phyloP scores from a whole-genome alignment of 2,888 invertebrate genomes.

The Chymomyza caudatula region DNA sequence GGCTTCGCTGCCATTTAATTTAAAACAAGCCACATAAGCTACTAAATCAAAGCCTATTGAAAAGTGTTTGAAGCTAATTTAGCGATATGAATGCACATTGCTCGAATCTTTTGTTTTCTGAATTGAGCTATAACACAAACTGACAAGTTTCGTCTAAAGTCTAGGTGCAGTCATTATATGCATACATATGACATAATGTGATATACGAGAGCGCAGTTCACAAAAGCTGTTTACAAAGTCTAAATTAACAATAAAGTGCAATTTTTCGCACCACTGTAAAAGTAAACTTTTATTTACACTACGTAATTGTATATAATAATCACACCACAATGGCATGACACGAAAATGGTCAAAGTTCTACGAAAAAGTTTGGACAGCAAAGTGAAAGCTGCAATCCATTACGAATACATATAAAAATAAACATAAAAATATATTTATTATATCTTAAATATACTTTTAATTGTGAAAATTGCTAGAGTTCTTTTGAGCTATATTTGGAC shows the following conservation, averaged over 20 bases:
- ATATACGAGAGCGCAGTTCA: not conserved
- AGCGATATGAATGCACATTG: too few species aligned
- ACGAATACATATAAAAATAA: not conserved
- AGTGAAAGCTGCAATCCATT: not conserved
- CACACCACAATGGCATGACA: not conserved
- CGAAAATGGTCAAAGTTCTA: not conserved
- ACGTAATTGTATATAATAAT: not conserved
- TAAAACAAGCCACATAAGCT: too few species aligned
- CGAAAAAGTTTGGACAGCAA: not conserved
- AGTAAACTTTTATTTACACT: not conserved
- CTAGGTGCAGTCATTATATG: not conserved
- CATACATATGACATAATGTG: not conserved
- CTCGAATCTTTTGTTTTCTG: too few species aligned
- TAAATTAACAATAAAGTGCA: slow-evolving; percentile 4
- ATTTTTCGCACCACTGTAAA: not conserved
- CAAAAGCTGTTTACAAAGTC: not conserved
- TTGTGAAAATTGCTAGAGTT: not conserved
- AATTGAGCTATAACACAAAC: too few species aligned
- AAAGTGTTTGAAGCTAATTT: too few species aligned
- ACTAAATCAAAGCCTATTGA: too few species aligned
- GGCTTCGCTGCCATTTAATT: too few species aligned
- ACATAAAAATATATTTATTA: not conserved
- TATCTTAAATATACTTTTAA: not conserved
- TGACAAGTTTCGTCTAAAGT: not conserved
- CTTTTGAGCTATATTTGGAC: not conserved